Base-by-base conservation (phyloP, 2,797 vertebrate species). In the Mionectes olivaceus region DNA sequence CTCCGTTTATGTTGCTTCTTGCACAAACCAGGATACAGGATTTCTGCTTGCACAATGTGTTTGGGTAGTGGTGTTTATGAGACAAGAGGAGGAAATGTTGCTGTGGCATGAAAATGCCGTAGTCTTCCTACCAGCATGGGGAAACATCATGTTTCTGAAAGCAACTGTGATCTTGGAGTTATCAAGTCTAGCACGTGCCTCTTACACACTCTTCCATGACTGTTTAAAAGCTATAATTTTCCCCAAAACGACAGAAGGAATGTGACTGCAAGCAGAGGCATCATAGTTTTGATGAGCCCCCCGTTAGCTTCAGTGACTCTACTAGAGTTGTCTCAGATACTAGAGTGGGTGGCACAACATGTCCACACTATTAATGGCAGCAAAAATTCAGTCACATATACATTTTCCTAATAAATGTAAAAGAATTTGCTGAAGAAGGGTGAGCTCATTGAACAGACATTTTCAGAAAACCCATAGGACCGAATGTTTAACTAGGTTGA, bases 261-360 rank as follows among this genome's bases (percentile, higher is more conserved):
- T 49, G 27, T 57, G 60, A 57, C 41, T 91, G 78, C 41, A 88
- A 88, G 46, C 41, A 83, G 55, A 89, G 35, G 35, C 59, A 92
- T 77, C 76, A 24, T 46, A 87, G 53, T 27, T 71, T 55, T 74
- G 47, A 83, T 67, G 41, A 84, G 60, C 30, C 57, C 49, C 50
- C 69, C 22, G 7, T 60, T 89, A 92, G 50, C 57, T 91, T 75
- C 56, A 94, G n/a, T 73, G 57, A 68, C 69, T 86, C 68, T 86
- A 41, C 21, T 50, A 71, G 77, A 93, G 74, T 39, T 41, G 71
- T 39, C 47, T 88, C 83, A 92, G 55, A 83, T 79, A 69, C 86
- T 61, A 35, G 59, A 95, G 92, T 89, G 75, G 68, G 93, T 78
- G 83, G 68, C 67, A 70, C 46, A 93, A 89, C 81, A 67, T 17